Conservation (phyloP, 2,113 vertebrate genomes). For the Mus spicilegus region DNA sequence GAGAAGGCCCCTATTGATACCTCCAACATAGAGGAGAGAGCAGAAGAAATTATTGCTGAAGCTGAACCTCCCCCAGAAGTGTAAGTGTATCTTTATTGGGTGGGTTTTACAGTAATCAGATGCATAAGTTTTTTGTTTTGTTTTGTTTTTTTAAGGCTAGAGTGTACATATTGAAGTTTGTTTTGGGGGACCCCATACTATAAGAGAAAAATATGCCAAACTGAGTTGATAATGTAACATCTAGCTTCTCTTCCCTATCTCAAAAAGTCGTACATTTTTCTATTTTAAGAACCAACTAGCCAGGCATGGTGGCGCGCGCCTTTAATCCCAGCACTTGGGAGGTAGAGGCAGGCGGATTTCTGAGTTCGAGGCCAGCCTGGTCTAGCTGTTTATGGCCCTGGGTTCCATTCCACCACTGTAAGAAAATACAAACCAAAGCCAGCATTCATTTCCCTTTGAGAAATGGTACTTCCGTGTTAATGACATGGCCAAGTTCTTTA, state of each 20-base stretch:
- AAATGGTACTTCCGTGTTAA: background rate
- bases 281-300: background rate
- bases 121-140: background rate
- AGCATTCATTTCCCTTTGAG: constrained; percentile 56
- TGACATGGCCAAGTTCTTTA: background rate
- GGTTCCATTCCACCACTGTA: background rate
- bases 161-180: background rate
- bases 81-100: constrained; percentile 91
- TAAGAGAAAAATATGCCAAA: background rate
- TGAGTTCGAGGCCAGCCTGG: too few species aligned
- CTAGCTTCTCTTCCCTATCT: background rate
- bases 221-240: background rate
- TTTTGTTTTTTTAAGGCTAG: background rate
- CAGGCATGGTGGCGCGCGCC: too few species aligned
- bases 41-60: constrained; percentile 89
- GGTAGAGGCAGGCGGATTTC: too few species aligned
- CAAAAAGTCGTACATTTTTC: background rate
- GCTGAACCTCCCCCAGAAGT: constrained; percentile 86
- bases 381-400: background rate
- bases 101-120: background rate
- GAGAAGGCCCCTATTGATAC: constrained; percentile 90
- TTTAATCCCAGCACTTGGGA: too few species aligned
- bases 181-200: background rate
- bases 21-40: constrained; percentile 86
- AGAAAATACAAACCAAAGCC: too few species aligned